Evolutionary conservation across 2,888 invertebrate species (phyloP), one percentile per base, ranked within the genome.

Genomic region (Cheilosia impressa): DNA sequence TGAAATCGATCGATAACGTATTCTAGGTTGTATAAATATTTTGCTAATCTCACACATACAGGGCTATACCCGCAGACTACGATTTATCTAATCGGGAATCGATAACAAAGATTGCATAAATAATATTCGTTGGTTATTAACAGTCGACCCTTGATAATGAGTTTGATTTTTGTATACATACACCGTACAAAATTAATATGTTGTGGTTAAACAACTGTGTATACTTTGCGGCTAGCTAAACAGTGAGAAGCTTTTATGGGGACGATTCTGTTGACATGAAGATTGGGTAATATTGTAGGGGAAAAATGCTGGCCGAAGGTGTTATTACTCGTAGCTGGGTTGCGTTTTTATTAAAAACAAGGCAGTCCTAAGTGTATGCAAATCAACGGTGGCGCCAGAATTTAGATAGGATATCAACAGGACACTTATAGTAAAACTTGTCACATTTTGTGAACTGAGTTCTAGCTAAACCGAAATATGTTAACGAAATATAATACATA

Each of bases 71-170:
- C 58, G 41, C 34, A 66, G 24, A 62, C 38, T n/a, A 24, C 53
- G 13, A n/a, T 71, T 66, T 81, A 81, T 85, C 85, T 85, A 85
- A 81, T 85, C 81, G 45, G 63, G 45, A 68, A 81, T 85, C 85
- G 85, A 85, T 85, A 81, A 72, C 50, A 50, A 15, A 13, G 60
- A 79, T 65, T 84, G 75, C 65, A 71, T 65, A 69, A 43, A 60
- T 77, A 76, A 6, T 62, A n/a, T 45, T 52, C 19, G 10, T 47
- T 52, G 2, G 24, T 71, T 76, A 72, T 71, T 71, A 76, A 27
- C 75, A 66, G 55, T 76, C 58, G 69, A 57, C 38, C 50, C 62
- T 43, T 43, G 27, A 34, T 22, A 55, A 41, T 13, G 60, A 38
- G 34, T 31, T 79, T 27, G 38, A 71, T 63, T 69, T 58, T 50